Evolutionary conservation across 2,113 vertebrate genomes (phyloP).

Genomic region (Alaudala cheleensis): DNA sequence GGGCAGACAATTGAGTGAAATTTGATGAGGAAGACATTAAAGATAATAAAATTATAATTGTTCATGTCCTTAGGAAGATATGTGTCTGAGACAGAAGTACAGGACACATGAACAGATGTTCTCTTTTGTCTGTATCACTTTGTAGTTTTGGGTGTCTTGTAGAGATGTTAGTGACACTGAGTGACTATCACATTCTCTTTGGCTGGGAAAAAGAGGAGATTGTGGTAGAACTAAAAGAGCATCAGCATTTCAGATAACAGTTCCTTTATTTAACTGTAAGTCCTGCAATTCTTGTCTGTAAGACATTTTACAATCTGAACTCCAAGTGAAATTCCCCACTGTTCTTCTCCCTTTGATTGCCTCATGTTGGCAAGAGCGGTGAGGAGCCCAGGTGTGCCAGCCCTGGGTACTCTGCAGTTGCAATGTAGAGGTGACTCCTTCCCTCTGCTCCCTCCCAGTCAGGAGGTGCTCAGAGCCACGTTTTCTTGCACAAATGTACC

Average conservation of each 20-base stretch:
- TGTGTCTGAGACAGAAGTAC: neutral
- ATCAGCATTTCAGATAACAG: neutral
- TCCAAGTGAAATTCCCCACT: neutral
- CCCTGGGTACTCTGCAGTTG: neutral
- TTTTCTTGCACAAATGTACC: rapidly evolving
- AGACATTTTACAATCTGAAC: neutral
- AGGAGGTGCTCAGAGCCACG: neutral
- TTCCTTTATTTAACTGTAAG: neutral
- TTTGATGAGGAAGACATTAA: conserved; percentile 18
- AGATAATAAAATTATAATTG: neutral
- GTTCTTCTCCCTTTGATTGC: neutral
- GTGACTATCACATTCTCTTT: neutral
- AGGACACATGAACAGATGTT: neutral
- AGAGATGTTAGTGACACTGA: neutral
- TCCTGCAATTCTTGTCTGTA: neutral
- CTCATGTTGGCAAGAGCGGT: neutral
- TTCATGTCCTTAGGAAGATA: neutral
- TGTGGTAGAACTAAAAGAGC: neutral
- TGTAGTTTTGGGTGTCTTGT: neutral
- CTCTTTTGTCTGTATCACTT: neutral
- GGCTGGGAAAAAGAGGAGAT: neutral
- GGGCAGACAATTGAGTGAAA: neutral
- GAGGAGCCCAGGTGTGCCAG: neutral
- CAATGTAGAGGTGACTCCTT: rapidly evolving
- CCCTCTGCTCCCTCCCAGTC: neutral